Conservation (phyloP, 30 jellyfish, hydroid and myxozoan species). For the Turritopsis dohrnii region DNA sequence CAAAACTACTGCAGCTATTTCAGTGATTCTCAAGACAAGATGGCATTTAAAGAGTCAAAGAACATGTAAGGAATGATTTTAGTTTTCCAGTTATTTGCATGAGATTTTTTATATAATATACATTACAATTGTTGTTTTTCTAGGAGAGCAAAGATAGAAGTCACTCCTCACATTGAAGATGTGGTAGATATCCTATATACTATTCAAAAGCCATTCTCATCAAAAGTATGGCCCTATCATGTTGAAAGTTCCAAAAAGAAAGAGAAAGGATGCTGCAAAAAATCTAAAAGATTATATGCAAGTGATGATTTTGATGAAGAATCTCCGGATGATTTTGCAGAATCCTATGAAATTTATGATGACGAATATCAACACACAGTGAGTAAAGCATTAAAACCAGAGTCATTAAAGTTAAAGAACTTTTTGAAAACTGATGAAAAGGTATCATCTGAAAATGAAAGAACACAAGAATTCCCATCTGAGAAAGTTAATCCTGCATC, state of each 20-base stretch:
- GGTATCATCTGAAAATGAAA: background rate
- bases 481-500: slow-evolving; percentile 5
- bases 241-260: background rate
- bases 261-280: background rate
- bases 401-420: background rate
- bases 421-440: background rate
- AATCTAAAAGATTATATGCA: background rate
- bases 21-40: background rate
- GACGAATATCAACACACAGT: background rate
- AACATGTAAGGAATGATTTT: background rate
- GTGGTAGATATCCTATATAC: background rate
- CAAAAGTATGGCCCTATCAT: slow-evolving; percentile 1
- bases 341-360: background rate
- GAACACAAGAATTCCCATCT: background rate
- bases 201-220: background rate
- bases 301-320: background rate
- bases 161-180: background rate
- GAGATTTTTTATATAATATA: too few species aligned
- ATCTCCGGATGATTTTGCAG: background rate
- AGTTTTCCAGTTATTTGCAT: too few species aligned
- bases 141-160: background rate
- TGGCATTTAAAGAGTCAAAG: background rate
- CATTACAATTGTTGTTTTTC: background rate
- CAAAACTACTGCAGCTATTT: background rate
- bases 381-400: background rate